These are phyloP conservation scores for Tenrec ecaudatus DNA, from an alignment of 2,113 vertebrate species.

Conservation along the genomic window DNA sequence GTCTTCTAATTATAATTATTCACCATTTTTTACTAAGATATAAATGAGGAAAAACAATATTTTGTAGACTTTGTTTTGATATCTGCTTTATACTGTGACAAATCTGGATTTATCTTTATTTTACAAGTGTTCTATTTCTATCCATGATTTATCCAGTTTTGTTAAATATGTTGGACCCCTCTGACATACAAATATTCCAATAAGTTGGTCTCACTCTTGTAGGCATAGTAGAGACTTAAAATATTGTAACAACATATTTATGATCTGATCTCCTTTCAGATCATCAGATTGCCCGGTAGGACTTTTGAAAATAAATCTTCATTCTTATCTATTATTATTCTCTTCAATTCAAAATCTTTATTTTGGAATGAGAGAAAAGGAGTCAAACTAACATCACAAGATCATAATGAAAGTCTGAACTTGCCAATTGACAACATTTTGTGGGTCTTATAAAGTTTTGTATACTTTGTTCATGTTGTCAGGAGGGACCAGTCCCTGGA, in stretches of 20 bases:
- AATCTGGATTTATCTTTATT: conserved; percentile 29
- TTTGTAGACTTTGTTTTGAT: conserved; percentile 21
- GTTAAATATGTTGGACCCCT: conserved; percentile 24
- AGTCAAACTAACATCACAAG: neutral
- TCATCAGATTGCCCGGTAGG: neutral
- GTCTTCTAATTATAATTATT: neutral
- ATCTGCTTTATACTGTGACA: conserved; percentile 33
- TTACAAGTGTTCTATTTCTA: neutral
- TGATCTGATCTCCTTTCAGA: neutral
- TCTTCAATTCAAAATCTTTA: conserved; percentile 34
- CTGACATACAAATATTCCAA: conserved; percentile 4
- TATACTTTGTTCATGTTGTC: too few relatives aligned
- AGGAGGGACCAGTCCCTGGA: too few relatives aligned
- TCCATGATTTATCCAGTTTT: neutral
- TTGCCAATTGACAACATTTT: neutral
- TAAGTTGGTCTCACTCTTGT: conserved; percentile 30
- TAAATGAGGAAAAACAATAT: conserved; percentile 23
- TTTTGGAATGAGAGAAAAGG: neutral
- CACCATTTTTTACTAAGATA: neutral
- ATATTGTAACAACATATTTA: neutral
- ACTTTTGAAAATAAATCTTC: neutral
- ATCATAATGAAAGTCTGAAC: conserved; percentile 7
- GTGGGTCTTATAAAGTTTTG: neutral
- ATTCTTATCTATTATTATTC: neutral
- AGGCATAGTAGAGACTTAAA: neutral